Evolutionary conservation across 1,140 invertebrate genomes (phyloP).

Genomic region (Caenorhabditis inopinata): DNA sequence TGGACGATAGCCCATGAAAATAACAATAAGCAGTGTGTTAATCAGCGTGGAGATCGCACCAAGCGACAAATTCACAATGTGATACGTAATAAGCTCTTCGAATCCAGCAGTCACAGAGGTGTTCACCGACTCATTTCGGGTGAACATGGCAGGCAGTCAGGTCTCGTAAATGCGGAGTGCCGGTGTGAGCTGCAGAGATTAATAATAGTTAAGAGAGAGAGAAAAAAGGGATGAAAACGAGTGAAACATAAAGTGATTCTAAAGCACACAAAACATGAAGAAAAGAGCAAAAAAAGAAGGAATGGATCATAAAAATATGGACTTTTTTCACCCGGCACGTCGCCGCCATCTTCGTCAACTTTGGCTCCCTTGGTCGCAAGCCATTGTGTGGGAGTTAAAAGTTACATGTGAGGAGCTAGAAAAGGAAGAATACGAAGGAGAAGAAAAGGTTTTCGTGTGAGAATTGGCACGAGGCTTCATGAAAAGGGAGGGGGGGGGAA

Average conservation of each 20-base stretch:
- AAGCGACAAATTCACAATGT: conserved; percentile 33
- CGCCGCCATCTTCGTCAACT: not conserved
- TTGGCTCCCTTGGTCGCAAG: not conserved
- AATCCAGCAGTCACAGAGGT: not conserved
- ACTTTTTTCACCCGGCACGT: conserved; percentile 15
- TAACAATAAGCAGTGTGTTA: conserved; percentile 35
- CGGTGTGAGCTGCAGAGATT: too few species aligned
- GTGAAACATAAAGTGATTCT: not conserved
- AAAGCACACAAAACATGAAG: not conserved
- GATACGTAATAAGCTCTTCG: conserved; percentile 38
- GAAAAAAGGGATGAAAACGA: not conserved
- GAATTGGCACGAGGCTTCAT: conserved; percentile 13
- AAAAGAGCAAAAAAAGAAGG: not conserved
- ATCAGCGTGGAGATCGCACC: conserved; percentile 31
- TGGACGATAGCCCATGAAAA: conserved; percentile 27
- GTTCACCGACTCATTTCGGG: conserved; percentile 33
- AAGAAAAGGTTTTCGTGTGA: conserved; percentile 16
- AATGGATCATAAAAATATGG: conserved; percentile 32
- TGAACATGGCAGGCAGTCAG: not conserved
- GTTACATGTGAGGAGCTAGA: not conserved
- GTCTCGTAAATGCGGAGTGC: too few species aligned
- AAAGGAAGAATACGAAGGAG: not conserved
- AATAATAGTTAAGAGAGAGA: not conserved
- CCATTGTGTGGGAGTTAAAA: conserved; percentile 17
- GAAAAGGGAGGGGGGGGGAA: not conserved